Base-by-base conservation (phyloP, 2,888 invertebrate species). In the Clusia tigrina region DNA sequence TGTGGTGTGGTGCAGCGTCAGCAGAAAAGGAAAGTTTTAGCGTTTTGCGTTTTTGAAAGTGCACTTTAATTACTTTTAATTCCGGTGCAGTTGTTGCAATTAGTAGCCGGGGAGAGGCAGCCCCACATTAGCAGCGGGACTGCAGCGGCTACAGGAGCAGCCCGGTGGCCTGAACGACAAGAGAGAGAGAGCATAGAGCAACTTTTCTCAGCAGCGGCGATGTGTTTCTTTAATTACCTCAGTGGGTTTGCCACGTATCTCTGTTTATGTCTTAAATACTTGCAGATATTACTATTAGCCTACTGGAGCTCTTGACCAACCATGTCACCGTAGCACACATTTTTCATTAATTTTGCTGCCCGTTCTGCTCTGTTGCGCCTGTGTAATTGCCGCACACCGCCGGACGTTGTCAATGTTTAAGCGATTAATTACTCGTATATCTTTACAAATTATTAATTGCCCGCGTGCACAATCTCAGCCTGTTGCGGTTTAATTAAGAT, bases 391-490 rank as follows among this genome's bases (percentile, higher is more conserved):
- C n/a, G 32, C n/a, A n/a, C n/a, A n/a, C 6, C 32, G 32, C 5
- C 32, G 32, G 32, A 32, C 42, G n/a, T 15, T 42, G 42, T 42
- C 42, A 42, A 42, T 42, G 42, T 15, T 42, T 42, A n/a, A n/a
- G 9, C n/a, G n/a, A 15, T n/a, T n/a, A n/a, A n/a, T n/a, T n/a
- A n/a, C n/a, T n/a, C n/a, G n/a, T n/a, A 9, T 32, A 32, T 32
- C 32, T 32, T 32, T 32, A 32, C 32, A 3, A 42, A 3, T 42
- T 42, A 42, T 42, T 42, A 42, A 42, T 42, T 42, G 42, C 42
- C 12, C n/a, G n/a, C 42, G n/a, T n/a, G 42, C 42, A n/a, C n/a
- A 42, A 42, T 42, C 42, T 42, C n/a, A n/a, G 42, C 42, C n/a
- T 42, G 42, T 42, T 42, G n/a, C 10, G 10, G 10, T 42, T 42